These are phyloP conservation scores for Sisor rabdophorus DNA, from an alignment of 2,113 vertebrate species.

Conservation along the genomic window DNA sequence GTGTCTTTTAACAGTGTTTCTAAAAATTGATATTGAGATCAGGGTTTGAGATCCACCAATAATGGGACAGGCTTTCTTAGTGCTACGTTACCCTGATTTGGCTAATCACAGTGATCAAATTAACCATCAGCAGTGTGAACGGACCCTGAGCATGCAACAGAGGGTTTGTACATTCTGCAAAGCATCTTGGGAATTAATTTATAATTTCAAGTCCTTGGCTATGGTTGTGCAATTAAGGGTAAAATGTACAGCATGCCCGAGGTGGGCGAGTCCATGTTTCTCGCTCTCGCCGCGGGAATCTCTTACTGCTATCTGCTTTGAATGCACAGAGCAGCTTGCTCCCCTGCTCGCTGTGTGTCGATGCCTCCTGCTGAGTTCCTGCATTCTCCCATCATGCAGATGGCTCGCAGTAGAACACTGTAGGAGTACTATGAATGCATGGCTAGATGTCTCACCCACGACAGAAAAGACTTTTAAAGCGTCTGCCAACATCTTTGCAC, in stretches of 20 bases:
- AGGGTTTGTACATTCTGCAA: background rate
- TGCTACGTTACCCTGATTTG: background rate
- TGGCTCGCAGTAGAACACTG: constrained; percentile 22
- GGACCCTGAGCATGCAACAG: background rate
- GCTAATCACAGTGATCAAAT: background rate
- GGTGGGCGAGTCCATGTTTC: constrained; percentile 11
- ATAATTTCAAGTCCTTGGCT: background rate
- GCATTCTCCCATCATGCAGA: constrained; percentile 35
- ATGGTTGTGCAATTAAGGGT: background rate
- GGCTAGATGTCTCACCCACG: background rate
- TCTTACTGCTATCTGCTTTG: constrained; percentile 29
- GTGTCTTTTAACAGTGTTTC: background rate
- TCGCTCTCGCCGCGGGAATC: constrained; percentile 24
- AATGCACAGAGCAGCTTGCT: constrained; percentile 32
- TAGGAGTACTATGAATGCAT: background rate
- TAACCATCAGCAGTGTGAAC: too few relatives aligned
- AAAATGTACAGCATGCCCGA: background rate
- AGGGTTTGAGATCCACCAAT: background rate
- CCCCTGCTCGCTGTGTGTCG: constrained; percentile 15
- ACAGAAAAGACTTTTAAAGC: background rate
- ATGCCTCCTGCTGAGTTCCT: constrained; percentile 30
- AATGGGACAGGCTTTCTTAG: background rate
- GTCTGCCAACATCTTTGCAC: background rate
- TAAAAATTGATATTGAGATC: background rate
- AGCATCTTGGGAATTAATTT: background rate